These are phyloP conservation scores for Sapajus apella DNA, from an alignment of 2,113 vertebrate genomes.

Conservation along the genomic window DNA sequence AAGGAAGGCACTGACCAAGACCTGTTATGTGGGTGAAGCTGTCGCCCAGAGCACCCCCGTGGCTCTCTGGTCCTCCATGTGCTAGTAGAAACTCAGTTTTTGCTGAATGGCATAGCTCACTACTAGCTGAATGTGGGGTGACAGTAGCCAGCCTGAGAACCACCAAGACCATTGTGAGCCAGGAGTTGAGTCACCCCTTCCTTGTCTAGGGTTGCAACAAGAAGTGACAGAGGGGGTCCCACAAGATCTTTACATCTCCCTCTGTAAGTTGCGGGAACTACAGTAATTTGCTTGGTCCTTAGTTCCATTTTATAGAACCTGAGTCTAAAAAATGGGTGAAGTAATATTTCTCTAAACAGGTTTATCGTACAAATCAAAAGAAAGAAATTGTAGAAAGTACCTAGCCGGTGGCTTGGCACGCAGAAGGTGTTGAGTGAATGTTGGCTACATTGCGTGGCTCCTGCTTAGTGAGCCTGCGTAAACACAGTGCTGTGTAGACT, in stretches of 20 bases:
- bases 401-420: not conserved
- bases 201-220: not conserved
- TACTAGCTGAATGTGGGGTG: not conserved
- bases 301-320: not conserved
- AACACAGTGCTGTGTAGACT: not conserved
- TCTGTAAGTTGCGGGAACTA: not conserved
- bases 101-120: not conserved
- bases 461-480: not conserved
- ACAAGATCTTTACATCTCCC: not conserved
- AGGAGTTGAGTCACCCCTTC: not conserved
- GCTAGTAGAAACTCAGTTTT: not conserved
- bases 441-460: not conserved
- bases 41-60: not conserved
- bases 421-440: not conserved
- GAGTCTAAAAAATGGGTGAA: not conserved
- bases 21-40: not conserved
- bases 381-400: not conserved
- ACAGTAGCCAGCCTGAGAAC: not conserved
- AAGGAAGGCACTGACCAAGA: not conserved
- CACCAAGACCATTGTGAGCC: not conserved
- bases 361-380: not conserved
- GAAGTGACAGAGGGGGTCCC: not conserved
- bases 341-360: not conserved
- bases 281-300: not conserved
- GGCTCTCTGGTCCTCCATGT: not conserved